A percentile compares a stretch with the other conserved stretches of the same genome.
Evolutionary conservation across 2,113 vertebrate genomes (phyloP).

Genomic region (Halcyon malimbica): DNA sequence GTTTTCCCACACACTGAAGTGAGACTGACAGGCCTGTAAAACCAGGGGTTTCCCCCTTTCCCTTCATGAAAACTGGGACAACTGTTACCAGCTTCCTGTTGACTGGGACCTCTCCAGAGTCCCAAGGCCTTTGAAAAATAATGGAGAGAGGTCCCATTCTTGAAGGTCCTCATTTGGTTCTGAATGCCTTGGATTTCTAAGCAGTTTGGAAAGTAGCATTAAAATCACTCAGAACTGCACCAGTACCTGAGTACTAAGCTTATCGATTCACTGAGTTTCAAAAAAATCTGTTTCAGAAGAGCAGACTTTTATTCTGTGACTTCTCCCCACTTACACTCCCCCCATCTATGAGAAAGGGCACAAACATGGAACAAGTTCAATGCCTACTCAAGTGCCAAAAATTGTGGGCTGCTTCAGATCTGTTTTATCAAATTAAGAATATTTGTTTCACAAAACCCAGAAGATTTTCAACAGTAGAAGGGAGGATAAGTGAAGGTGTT

Average conservation of each 20-base stretch:
- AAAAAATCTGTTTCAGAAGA: neutral
- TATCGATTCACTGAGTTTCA: neutral
- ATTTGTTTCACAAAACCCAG: neutral
- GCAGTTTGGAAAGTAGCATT: neutral
- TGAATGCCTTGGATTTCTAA: neutral
- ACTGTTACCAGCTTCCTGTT: neutral
- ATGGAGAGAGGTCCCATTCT: neutral
- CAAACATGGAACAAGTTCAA: neutral
- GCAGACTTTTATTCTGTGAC: neutral
- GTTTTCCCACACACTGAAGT: neutral
- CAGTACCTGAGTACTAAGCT: neutral
- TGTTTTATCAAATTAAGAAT: neutral
- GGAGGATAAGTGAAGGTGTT: neutral
- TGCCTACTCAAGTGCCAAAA: neutral
- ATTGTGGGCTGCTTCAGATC: neutral
- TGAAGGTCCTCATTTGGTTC: neutral
- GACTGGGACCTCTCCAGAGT: neutral
- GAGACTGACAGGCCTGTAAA: neutral
- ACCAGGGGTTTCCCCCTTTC: neutral
- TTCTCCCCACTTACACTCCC: neutral
- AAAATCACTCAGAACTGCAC: neutral
- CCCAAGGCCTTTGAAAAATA: neutral
- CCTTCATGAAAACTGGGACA: neutral
- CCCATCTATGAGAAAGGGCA: neutral
- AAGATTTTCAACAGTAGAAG: neutral